A percentile compares a stretch with the other conserved stretches of the same genome.
These are phyloP conservation scores for Callithrix jacchus DNA, from an alignment of 2,113 vertebrate species.

Conservation along the genomic window DNA sequence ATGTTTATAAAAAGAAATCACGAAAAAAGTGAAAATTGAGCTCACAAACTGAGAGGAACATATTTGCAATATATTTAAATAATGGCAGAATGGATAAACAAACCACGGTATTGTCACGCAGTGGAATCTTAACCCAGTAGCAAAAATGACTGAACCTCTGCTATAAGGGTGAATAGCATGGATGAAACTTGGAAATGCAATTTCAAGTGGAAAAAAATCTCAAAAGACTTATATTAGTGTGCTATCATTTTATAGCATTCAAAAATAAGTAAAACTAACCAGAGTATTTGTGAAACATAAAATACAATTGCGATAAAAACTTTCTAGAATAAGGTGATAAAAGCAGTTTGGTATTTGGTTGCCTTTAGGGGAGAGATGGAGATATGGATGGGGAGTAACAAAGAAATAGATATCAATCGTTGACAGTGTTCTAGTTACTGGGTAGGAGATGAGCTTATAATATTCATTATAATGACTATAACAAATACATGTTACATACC, in stretches of 20 bases:
- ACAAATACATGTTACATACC: background rate
- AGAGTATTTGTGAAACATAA: background rate
- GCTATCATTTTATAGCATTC: background rate
- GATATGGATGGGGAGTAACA: background rate
- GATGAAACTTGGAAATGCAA: background rate
- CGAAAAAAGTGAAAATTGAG: background rate
- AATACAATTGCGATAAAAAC: background rate
- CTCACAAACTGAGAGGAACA: background rate
- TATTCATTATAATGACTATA: slow-evolving; percentile 28
- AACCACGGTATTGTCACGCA: background rate
- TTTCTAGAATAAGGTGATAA: background rate
- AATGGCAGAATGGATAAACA: background rate
- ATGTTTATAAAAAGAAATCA: background rate
- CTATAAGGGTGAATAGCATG: background rate
- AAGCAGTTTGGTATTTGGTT: background rate
- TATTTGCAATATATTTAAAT: background rate
- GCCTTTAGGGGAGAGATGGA: background rate
- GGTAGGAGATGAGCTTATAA: background rate
- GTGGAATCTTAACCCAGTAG: background rate
- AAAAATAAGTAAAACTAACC: background rate
- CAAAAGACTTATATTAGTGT: background rate
- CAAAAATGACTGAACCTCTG: background rate
- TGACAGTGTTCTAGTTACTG: background rate
- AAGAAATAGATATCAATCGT: background rate
- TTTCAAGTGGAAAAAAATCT: background rate